phyloP scores from a whole-genome alignment of 1,140 invertebrate species.

The Solen grandis region DNA sequence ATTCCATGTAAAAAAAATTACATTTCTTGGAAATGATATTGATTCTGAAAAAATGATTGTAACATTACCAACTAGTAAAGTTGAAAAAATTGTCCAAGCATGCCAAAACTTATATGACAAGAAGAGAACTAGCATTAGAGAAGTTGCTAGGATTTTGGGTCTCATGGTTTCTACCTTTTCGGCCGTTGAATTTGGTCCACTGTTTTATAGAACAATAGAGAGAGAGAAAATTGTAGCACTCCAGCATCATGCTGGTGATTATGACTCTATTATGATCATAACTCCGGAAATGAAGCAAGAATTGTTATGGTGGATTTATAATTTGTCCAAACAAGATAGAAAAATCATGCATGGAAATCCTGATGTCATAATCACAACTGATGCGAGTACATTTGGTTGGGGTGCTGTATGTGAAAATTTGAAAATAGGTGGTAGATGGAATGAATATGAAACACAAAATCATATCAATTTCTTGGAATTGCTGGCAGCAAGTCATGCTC shows the following conservation, averaged over 20 bases:
- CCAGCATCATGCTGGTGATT: slow-evolving; percentile 9
- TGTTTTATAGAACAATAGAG: slow-evolving; percentile 17
- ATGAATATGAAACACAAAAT: not conserved
- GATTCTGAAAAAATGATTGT: slow-evolving; percentile 37
- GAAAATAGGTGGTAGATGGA: slow-evolving; percentile 32
- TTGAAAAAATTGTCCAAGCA: slow-evolving; percentile 20
- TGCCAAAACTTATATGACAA: not conserved
- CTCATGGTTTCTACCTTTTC: slow-evolving; percentile 26
- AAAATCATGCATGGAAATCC: slow-evolving; percentile 14
- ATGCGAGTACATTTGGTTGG: slow-evolving; percentile 22
- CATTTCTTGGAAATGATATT: slow-evolving; percentile 50
- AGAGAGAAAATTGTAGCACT: slow-evolving; percentile 23
- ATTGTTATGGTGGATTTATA: slow-evolving; percentile 25
- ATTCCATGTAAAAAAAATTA: slow-evolving; percentile 25
- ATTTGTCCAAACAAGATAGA: slow-evolving; percentile 15
- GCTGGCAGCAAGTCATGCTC: slow-evolving; percentile 18
- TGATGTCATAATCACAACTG: slow-evolving; percentile 18
- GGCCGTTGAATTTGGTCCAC: slow-evolving; percentile 20
- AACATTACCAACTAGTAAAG: slow-evolving; percentile 28
- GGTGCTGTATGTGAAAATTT: slow-evolving; percentile 4
- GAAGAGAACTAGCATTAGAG: not conserved
- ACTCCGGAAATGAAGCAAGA: slow-evolving; percentile 7
- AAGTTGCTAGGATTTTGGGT: not conserved
- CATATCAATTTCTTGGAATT: slow-evolving; percentile 49
- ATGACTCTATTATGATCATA: slow-evolving; percentile 14